phyloP scores from a whole-genome alignment of 2,113 vertebrate species.

The Toxostoma redivivum region DNA sequence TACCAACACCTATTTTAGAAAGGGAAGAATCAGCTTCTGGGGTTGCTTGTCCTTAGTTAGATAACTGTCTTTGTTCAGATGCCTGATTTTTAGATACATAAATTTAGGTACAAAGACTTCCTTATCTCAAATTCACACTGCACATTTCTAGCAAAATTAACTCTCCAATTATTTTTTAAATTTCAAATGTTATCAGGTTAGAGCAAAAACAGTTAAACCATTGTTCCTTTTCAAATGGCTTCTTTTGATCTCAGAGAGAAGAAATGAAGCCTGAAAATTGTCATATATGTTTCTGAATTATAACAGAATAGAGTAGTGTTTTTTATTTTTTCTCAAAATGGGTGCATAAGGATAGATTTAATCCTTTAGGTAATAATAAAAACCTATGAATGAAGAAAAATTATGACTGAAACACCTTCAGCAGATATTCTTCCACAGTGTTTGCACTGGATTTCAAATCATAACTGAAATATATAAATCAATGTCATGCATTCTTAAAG shows the following conservation, averaged over 20 bases:
- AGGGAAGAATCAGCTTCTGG: neutral
- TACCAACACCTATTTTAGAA: neutral
- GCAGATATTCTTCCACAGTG: neutral
- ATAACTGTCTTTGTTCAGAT: neutral
- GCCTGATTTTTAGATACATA: neutral
- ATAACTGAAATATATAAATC: neutral
- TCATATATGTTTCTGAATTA: neutral
- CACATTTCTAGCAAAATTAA: neutral
- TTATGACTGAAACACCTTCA: neutral
- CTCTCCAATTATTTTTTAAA: neutral
- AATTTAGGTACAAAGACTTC: neutral
- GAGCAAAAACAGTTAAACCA: neutral
- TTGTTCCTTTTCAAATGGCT: neutral
- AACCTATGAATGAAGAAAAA: neutral
- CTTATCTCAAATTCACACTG: neutral
- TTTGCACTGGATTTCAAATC: neutral
- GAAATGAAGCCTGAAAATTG: neutral
- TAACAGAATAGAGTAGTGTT: neutral
- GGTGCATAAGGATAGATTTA: neutral
- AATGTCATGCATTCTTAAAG: neutral
- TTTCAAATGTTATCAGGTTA: neutral
- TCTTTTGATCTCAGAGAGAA: neutral
- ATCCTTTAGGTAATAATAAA: neutral
- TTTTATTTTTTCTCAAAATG: neutral
- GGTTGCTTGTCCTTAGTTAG: neutral